Base-by-base conservation (phyloP, 2,888 invertebrate species). In the Macrophya annulata region DNA sequence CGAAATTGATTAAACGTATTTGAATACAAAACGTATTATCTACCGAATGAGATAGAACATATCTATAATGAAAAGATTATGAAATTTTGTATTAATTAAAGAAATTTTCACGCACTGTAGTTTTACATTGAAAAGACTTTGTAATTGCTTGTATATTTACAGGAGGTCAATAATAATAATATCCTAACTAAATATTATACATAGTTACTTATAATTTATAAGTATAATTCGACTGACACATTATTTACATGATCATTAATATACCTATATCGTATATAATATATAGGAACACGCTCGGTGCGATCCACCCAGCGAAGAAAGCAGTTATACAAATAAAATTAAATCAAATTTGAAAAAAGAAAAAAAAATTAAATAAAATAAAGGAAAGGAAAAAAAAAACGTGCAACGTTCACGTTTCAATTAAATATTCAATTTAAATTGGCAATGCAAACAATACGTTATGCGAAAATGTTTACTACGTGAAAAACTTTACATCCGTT, bases 281-380 rank as follows among this genome's bases (percentile, higher is more conserved):
- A 84, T 74, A 84, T 55, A 84, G 72, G 68, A 72, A 72, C 77
- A 77, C 77, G 85, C 76, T 85, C 71, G 77, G 77, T 85, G 76
- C 65, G 43, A 85, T 48, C 62, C 62, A 76, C 72, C 84, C 48
- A 51, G 68, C 55, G 68, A 68, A 84, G 9, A 77, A 77, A 77
- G 77, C 77, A 55, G 43, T 62, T 81, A 43, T 62, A 62, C 48
- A 59, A 55, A 37, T 59, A 21, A 40, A n/a, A 79, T 59, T 8
- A 37, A 37, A 51, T 51, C 8, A n/a, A 31, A 31, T 31, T 31
- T 31, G 31, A 31, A 31, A 31, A 31, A 31, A 31, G 3, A 31
- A 31, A 31, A 43, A 43, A 45, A 43, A 21, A 21, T 12, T 3
- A 43, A 45, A 71, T 51, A 68, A 71, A 84, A 43, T 45, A 71